These are phyloP conservation scores for Aspidapion aeneum DNA, from an alignment of 2,888 invertebrate genomes.

Conservation along the genomic window DNA sequence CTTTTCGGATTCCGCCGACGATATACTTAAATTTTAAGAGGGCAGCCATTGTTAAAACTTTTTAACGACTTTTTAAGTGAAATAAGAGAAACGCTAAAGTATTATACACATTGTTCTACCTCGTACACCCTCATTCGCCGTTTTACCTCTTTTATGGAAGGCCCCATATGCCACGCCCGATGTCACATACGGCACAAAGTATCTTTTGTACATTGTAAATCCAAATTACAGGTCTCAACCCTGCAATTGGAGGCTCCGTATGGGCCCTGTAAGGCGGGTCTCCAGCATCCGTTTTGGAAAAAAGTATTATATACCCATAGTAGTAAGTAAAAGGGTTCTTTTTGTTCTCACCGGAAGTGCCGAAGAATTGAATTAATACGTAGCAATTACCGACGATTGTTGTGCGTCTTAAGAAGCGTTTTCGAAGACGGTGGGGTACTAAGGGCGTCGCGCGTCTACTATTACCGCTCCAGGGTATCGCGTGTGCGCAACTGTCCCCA, in stretches of 20 bases:
- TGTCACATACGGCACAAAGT: conserved; percentile 43
- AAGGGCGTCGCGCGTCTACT: conserved; percentile 40
- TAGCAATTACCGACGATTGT: conserved; percentile 47
- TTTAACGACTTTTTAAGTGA: background rate
- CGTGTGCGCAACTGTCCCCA: conserved; percentile 33
- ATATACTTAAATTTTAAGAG: too few relatives aligned
- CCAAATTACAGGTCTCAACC: conserved; percentile 47
- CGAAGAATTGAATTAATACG: conserved; percentile 50
- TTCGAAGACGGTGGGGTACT: conserved; percentile 40
- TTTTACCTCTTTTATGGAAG: conserved; percentile 40
- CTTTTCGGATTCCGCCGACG: too few relatives aligned
- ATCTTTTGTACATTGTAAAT: conserved; percentile 40
- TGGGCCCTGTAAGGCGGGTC: conserved; percentile 26
- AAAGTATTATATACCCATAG: too few relatives aligned
- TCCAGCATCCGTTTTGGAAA: conserved; percentile 39
- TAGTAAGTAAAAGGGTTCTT: conserved; percentile 39
- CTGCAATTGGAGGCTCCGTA: conserved; percentile 45
- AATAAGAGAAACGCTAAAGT: background rate
- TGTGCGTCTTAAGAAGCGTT: conserved; percentile 49
- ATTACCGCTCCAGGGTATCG: conserved; percentile 44
- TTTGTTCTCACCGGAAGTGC: conserved; percentile 46
- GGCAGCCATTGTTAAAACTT: background rate
- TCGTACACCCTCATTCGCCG: conserved; percentile 5
- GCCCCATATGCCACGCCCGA: conserved; percentile 33
- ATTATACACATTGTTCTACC: too few relatives aligned